Evolutionary conservation across 2,797 vertebrate genomes (phyloP), one percentile per base, ranked within the genome.

Genomic region (Holocentrus rufus): DNA sequence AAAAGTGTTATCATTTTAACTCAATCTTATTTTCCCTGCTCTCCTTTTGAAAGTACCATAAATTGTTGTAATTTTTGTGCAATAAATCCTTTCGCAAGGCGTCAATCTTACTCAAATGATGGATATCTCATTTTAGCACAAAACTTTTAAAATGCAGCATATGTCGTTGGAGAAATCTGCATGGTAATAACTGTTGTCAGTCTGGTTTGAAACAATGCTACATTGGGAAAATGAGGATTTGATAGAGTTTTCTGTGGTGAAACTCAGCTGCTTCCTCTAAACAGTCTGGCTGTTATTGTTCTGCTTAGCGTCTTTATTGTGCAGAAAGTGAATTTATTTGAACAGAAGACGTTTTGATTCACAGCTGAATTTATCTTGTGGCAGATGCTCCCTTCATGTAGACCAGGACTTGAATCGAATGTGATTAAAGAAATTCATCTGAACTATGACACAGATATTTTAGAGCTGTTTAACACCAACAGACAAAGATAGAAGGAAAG

Each of bases 211-310:
- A 20, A 20, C 47, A 20, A 20, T 49, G 8, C 47, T 49, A 49
- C 47, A 8, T 20, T 49, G 47, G 27, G 30, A 30, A 30, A 56
- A 56, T 56, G 25, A 56, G 27, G 27, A 56, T 18, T 56, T 27
- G 6, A 13, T 44, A 9, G 9, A 23, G 14, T 58, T 52, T 39
- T 52, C 22, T n/a, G 8, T 72, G n/a, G 27, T 22, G 68, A 54
- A 34, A 53, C 53, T 36, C 56, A 36, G 56, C 57, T 50, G 58
- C 49, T 58, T 54, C 36, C 60, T 60, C 69, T 31, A 22, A 55
- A 58, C 30, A 13, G n/a, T 61, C 64, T 69, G 17, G 8, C 9
- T 42, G 44, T 71, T 59, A 70, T 71, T 56, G 73, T 23, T 60
- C 64, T 68, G n/a, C 42, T 31, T 13, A 47, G 7, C 56, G 69